These are phyloP conservation scores for Sinocyclocheilus rhinocerous DNA, from an alignment of 2,113 vertebrate genomes.

Conservation along the genomic window DNA sequence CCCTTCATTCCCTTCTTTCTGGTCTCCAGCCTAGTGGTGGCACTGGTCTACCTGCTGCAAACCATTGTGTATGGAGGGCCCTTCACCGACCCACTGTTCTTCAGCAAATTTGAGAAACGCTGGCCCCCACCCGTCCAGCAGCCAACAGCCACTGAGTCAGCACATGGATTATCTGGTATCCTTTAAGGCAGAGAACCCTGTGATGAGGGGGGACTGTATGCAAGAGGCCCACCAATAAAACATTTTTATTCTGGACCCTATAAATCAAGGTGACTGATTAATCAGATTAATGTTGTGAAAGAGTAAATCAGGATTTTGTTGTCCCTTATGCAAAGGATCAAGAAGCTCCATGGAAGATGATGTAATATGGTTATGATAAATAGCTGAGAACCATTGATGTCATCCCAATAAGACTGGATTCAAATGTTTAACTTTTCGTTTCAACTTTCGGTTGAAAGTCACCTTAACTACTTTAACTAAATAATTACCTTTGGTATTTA, in stretches of 20 bases:
- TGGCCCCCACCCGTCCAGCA: constrained; percentile 74
- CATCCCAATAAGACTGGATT: not conserved
- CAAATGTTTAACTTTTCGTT: not conserved
- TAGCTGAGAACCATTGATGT: not conserved
- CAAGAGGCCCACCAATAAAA: not conserved
- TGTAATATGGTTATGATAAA: not conserved
- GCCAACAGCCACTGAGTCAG: not conserved
- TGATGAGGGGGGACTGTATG: not conserved
- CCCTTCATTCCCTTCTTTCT: constrained; percentile 82
- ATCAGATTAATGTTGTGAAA: not conserved
- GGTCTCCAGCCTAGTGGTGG: constrained; percentile 80
- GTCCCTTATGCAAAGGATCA: not conserved
- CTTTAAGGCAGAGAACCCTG: not conserved
- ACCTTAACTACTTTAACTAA: not conserved
- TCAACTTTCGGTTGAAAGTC: not conserved
- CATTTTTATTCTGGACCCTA: not conserved
- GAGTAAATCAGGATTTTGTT: not conserved
- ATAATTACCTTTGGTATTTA: not conserved
- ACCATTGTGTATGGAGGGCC: constrained; percentile 81
- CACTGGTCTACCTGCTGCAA: constrained; percentile 77
- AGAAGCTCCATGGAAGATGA: not conserved
- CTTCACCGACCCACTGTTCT: constrained; percentile 84
- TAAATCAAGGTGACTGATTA: not conserved
- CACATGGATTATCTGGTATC: not conserved
- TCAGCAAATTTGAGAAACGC: constrained; percentile 80